Evolutionary conservation across 2,113 vertebrate species (phyloP), one percentile per base, ranked within the genome.

Genomic region (Pionites leucogaster): DNA sequence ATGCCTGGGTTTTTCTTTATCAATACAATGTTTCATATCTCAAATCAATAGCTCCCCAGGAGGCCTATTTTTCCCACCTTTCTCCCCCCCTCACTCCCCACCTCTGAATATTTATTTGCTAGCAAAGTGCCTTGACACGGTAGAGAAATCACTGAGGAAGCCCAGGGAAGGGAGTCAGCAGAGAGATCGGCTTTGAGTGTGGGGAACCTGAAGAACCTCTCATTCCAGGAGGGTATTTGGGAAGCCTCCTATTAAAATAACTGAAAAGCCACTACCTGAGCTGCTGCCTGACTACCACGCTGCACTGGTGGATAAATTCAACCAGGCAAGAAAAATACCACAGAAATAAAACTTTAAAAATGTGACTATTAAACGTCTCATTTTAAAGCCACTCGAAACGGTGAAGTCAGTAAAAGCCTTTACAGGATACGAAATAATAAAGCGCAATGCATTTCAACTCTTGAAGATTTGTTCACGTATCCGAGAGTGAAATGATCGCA

Each of bases 161-260:
- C 97, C 89, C 95, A 97, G 98, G 82, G 97, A 98, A 91, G 92
- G 96, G 93, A 98, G 98, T 87, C 98, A 98, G 96, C 94, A 18
- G 97, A 98, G 93, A 72, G 93, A 96, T 87, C 88, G 31, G 97
- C 97, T 92, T 98, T 98, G 83, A 98, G 98, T 97, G 98, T 97
- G 41, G 97, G 98, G 98, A 99, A 91, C 98, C 98, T 22, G 97
- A 98, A 92, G 98, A 98, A 59, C 97, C 98, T 95, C 98, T 98
- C 41, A 97, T 98, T 93, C 97, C 98, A 35, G 97, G 98, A 97
- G 97, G 98, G 97, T 12, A 98, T 99, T 96, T 97, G 98, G 90
- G 98, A 99, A 97, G 98, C 97, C 72, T 97, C 55, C 98, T 44
- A 98, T 98, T 88, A 99, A 98, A 98, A 98, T 98, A 96, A 98